A percentile compares a stretch with the other conserved stretches of the same genome.
These are phyloP conservation scores for Panthera tigris DNA, from an alignment of 2,113 vertebrate species.

Conservation along the genomic window DNA sequence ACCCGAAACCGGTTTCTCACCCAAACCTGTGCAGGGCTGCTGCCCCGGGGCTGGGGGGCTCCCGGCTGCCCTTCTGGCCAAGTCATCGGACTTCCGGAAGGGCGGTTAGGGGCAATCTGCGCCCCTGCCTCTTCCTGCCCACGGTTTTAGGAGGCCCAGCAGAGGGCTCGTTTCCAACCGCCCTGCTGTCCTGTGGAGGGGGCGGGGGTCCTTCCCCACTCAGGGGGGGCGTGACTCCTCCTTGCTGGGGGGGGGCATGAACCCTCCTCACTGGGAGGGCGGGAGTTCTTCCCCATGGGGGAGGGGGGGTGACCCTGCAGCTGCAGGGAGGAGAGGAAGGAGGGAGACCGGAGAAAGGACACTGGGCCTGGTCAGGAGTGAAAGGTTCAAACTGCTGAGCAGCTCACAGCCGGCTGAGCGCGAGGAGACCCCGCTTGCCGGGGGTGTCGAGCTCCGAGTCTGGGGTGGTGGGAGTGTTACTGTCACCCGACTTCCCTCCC, in stretches of 20 bases:
- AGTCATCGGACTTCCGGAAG: not conserved
- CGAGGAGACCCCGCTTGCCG: not conserved
- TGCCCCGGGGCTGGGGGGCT: not conserved
- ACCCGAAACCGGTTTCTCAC: accelerated
- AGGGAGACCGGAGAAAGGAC: not conserved
- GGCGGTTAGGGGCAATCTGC: accelerated
- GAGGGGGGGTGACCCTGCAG: not conserved
- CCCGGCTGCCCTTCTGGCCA: not conserved
- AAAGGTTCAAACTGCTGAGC: not conserved
- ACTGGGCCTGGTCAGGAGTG: not conserved
- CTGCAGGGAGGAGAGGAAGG: not conserved
- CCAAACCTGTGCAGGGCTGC: not conserved
- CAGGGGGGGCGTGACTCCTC: accelerated
- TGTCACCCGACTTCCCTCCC: not conserved
- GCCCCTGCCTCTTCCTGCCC: not conserved
- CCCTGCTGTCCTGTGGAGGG: not conserved
- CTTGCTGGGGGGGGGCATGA: not conserved
- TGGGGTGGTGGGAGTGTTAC: not conserved
- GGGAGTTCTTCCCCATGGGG: not conserved
- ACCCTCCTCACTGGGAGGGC: not conserved
- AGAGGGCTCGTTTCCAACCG: not conserved
- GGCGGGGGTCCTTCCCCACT: not conserved
- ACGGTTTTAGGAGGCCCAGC: not conserved
- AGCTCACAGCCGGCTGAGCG: not conserved
- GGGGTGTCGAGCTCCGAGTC: not conserved